Conservation (phyloP, 2,888 invertebrate genomes). For the Agrilus biguttatus region DNA sequence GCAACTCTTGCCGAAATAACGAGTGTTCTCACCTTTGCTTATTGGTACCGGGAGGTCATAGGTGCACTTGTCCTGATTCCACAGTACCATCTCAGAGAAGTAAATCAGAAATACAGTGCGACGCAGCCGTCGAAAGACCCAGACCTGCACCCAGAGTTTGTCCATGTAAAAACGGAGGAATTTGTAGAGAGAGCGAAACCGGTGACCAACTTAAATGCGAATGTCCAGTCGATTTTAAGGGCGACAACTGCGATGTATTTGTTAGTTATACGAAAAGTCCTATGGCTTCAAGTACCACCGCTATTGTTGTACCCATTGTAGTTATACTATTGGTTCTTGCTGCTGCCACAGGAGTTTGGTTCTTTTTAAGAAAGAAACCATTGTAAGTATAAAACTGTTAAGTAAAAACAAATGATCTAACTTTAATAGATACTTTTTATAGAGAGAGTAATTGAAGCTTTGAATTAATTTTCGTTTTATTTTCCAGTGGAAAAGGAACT, state of each 20-base stretch:
- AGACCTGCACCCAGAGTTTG: constrained; percentile 66
- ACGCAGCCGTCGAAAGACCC: constrained; percentile 66
- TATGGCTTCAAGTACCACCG: constrained; percentile 45
- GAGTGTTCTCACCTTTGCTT: constrained; percentile 89
- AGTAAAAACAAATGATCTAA: background rate
- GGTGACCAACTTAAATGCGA: constrained; percentile 49
- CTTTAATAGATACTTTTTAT: background rate
- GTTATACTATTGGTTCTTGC: constrained; percentile 59
- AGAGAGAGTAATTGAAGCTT: background rate
- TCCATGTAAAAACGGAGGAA: constrained; percentile 75
- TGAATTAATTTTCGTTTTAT: constrained; percentile 4
- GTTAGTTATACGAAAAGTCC: constrained; percentile 43
- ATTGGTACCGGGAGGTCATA: constrained; percentile 71
- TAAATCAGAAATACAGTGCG: constrained; percentile 58
- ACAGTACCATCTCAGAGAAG: constrained; percentile 33
- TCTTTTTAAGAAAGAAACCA: constrained; percentile 67
- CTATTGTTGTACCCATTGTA: constrained; percentile 70
- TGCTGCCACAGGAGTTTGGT: constrained; percentile 63
- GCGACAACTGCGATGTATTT: constrained; percentile 56
- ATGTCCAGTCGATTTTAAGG: constrained; percentile 58
- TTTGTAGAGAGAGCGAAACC: constrained; percentile 45
- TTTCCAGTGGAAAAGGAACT: constrained; percentile 62
- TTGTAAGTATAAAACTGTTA: constrained; percentile 54
- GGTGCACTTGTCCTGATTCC: constrained; percentile 82
- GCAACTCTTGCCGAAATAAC: constrained; percentile 52